A percentile compares a stretch with the other conserved stretches of the same genome.
These are phyloP conservation scores for Xenopus petersii DNA, from an alignment of 2,797 vertebrate species.

Conservation along the genomic window DNA sequence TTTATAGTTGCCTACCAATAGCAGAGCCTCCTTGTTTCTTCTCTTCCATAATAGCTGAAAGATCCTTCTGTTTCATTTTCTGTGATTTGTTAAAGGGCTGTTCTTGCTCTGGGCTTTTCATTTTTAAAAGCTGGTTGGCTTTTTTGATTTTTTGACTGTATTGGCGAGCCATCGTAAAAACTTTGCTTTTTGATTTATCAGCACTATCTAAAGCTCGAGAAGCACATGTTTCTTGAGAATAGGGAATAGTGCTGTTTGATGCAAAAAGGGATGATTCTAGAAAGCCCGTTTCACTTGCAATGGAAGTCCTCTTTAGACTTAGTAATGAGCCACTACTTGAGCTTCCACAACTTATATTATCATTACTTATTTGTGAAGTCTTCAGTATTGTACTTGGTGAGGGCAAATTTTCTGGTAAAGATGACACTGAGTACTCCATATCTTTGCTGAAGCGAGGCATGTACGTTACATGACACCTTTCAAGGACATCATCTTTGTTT, in stretches of 20 bases:
- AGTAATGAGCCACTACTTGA: conserved; percentile 58
- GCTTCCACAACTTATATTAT: conserved; percentile 71
- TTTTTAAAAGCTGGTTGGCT: conserved; percentile 92
- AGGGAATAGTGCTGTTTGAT: conserved; percentile 67
- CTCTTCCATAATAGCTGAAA: conserved; percentile 92
- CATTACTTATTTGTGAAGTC: conserved; percentile 73
- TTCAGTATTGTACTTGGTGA: conserved; percentile 71
- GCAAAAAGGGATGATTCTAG: conserved; percentile 71
- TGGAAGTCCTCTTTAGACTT: conserved; percentile 66
- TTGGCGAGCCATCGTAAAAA: conserved; percentile 94
- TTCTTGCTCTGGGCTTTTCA: conserved; percentile 85
- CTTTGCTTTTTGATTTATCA: conserved; percentile 86
- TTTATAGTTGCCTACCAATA: conserved; percentile 76
- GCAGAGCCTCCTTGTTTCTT: conserved; percentile 95
- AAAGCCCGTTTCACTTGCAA: conserved; percentile 71
- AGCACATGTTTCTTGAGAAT: conserved; percentile 55
- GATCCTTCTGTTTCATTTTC: conserved; percentile 79
- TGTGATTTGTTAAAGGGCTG: conserved; percentile 68
- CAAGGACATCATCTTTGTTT: conserved; percentile 71
- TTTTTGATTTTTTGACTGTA: conserved; percentile 99
- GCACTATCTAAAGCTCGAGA: conserved; percentile 71
- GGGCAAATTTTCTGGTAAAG: conserved; percentile 69
- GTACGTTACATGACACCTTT: conserved; percentile 54
- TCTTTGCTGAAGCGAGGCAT: conserved; percentile 57
- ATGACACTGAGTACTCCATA: conserved; percentile 50